Conservation (phyloP, 2,888 invertebrate species). For the Noctua pronuba region DNA sequence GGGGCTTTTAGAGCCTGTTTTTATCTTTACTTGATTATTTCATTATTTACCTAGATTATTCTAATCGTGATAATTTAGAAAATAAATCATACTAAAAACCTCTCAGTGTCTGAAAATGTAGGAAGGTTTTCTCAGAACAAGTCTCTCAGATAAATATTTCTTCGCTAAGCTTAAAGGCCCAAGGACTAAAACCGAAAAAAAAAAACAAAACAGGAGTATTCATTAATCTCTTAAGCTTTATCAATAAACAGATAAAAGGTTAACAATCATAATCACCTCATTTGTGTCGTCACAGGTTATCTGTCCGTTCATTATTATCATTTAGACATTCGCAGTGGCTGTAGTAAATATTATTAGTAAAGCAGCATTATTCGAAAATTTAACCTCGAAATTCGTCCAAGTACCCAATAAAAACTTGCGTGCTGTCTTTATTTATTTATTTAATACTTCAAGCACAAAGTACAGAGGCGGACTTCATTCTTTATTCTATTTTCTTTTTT, state of each 20-base stretch:
- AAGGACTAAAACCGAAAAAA: not conserved
- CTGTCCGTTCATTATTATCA: constrained; percentile 24
- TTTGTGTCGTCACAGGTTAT: constrained; percentile 40
- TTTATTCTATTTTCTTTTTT: too few relatives aligned
- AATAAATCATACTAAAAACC: constrained; percentile 4
- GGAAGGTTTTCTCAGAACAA: constrained; percentile 4
- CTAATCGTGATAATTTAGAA: not conserved
- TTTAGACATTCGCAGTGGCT: constrained; percentile 10
- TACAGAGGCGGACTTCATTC: too few relatives aligned
- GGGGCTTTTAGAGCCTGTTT: not conserved
- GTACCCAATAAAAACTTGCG: not conserved
- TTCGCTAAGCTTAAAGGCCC: not conserved
- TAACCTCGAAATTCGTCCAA: not conserved
- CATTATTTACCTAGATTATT: not conserved
- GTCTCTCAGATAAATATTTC: not conserved
- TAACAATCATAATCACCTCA: constrained; percentile 21
- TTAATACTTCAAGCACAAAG: too few relatives aligned
- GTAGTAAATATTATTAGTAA: constrained; percentile 7
- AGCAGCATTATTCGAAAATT: constrained; percentile 6
- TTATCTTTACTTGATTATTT: not conserved
- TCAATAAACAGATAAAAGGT: constrained; percentile 27
- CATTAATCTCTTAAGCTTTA: constrained; percentile 5
- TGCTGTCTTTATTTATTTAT: too few relatives aligned
- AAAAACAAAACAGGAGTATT: constrained; percentile 20
- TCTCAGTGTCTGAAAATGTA: not conserved